Percentiles rank a stretch among this genome's conserved stretches.
phyloP scores from a whole-genome alignment of 2,113 vertebrate species.

The Mustela lutreola region DNA sequence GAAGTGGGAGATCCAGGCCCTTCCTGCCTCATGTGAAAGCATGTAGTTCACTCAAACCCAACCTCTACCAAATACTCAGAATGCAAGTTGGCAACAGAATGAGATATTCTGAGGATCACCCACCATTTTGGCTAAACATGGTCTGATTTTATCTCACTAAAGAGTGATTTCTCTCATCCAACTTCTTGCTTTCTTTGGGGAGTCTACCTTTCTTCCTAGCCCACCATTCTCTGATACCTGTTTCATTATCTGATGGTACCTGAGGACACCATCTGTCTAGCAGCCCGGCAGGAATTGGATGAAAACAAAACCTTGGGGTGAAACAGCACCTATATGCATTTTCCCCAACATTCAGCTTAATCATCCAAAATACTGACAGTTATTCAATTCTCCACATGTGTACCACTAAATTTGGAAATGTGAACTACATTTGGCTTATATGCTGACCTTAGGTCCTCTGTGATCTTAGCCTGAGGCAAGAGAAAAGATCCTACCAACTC shows the following conservation, averaged over 20 bases:
- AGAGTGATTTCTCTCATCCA: conserved; percentile 14
- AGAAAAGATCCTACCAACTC: neutral
- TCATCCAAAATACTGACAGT: conserved; percentile 13
- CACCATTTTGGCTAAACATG: conserved; percentile 23
- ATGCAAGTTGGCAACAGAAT: conserved; percentile 39
- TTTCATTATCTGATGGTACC: neutral
- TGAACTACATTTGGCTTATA: neutral
- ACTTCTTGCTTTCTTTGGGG: neutral
- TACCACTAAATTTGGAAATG: neutral
- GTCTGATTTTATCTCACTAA: neutral
- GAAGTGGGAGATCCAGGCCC: conserved; percentile 47
- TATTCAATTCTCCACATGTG: neutral
- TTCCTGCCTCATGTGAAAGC: conserved; percentile 30
- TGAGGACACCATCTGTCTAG: neutral
- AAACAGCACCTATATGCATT: neutral
- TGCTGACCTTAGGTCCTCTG: neutral
- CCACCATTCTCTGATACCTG: neutral
- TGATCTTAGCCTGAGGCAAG: neutral
- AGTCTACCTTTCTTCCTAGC: neutral
- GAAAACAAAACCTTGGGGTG: conserved; percentile 2
- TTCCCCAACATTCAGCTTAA: neutral
- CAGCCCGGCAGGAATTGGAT: neutral
- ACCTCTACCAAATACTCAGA: conserved; percentile 52
- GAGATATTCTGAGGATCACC: neutral
- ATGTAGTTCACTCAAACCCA: conserved; percentile 44